Conservation (phyloP, 35 echinoderm and acorn worm species). For the Apostichopus japonicus region DNA sequence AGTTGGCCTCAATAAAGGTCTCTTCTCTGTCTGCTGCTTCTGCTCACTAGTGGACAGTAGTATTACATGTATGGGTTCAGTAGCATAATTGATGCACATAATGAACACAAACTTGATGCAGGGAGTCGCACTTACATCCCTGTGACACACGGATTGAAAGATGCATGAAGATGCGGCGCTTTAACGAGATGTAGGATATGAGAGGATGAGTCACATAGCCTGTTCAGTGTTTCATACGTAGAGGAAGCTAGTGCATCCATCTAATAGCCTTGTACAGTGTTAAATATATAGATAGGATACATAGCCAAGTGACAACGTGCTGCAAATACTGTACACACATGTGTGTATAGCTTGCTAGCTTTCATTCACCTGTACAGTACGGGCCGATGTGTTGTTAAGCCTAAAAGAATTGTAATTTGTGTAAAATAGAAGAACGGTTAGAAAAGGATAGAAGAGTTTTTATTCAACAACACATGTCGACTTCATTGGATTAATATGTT, state of each 20-base stretch:
- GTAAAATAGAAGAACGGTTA: neutral
- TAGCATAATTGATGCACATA: conserved; percentile 57
- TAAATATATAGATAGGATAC: neutral
- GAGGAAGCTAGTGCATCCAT: no score
- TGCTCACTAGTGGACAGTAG: neutral
- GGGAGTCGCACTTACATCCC: neutral
- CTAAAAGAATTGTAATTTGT: neutral
- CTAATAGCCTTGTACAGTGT: neutral
- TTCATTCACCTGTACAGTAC: neutral
- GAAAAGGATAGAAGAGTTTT: neutral
- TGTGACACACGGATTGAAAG: neutral
- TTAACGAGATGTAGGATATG: conserved; percentile 38
- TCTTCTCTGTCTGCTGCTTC: no score
- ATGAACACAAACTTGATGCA: neutral
- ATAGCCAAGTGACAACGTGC: neutral
- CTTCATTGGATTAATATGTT: neutral
- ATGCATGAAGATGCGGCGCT: conserved; percentile 17
- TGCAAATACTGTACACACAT: neutral
- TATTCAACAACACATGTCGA: neutral
- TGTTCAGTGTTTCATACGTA: neutral
- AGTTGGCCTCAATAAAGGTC: neutral
- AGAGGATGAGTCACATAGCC: conserved; percentile 15
- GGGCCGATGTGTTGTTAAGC: no score
- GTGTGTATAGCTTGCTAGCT: neutral
- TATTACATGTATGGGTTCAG: neutral